Conservation (phyloP, 2,113 vertebrate genomes). For the Barnardius zonarius region DNA sequence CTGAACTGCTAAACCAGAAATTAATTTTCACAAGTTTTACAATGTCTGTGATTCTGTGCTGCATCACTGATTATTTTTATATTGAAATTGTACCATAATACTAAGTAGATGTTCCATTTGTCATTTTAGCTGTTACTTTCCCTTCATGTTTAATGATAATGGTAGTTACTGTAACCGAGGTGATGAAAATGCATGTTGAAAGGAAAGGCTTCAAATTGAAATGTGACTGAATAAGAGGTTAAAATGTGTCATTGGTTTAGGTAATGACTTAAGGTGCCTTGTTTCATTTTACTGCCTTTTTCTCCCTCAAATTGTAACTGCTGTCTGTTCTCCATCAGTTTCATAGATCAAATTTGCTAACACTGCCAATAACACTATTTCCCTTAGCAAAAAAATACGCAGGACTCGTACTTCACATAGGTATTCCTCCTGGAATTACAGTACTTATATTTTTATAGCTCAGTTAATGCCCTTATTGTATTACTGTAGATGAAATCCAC, state of each 20-base stretch:
- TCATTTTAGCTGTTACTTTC: background rate
- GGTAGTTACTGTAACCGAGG: background rate
- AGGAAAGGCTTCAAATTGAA: background rate
- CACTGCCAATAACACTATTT: background rate
- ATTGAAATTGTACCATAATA: background rate
- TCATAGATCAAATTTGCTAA: background rate
- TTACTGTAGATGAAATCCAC: background rate
- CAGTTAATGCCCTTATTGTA: background rate
- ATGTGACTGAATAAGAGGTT: background rate
- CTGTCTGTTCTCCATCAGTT: background rate
- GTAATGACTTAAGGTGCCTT: background rate
- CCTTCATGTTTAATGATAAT: background rate
- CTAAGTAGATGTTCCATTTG: background rate
- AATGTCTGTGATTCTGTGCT: background rate
- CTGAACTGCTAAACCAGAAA: background rate
- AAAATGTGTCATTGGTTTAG: background rate
- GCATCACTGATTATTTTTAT: background rate
- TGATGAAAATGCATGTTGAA: background rate
- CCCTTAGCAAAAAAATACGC: background rate
- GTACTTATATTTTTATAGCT: background rate
- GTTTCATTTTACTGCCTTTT: background rate
- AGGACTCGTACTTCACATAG: constrained; percentile 14
- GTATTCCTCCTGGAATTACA: constrained; percentile 37
- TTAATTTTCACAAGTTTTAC: background rate
- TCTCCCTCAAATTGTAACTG: background rate